A percentile compares a stretch with the other conserved stretches of the same genome.
Conservation (phyloP, 2,888 invertebrate species). For the Tuberolachnus salignus region DNA sequence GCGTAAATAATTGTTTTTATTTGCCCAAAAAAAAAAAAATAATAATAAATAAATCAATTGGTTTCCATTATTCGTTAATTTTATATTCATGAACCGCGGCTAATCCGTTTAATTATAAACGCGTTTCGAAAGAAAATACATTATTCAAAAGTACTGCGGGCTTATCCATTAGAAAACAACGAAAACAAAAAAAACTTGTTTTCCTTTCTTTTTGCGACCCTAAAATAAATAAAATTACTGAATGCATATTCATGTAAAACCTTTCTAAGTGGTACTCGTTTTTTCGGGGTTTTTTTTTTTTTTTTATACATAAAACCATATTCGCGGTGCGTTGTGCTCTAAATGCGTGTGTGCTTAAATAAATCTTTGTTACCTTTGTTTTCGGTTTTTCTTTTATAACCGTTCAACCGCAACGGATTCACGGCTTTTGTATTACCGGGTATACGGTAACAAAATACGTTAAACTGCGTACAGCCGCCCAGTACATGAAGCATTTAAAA, state of each 20-base stretch:
- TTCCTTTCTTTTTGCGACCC: background rate
- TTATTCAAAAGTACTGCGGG: background rate
- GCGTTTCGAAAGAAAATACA: background rate
- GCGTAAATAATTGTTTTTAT: no score
- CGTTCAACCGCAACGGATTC: no score
- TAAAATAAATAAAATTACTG: background rate
- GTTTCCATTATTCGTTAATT: background rate
- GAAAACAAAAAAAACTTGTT: background rate
- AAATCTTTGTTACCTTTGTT: no score
- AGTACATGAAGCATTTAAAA: no score
- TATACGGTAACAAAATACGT: no score
- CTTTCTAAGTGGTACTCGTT: background rate
- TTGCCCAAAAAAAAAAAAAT: background rate
- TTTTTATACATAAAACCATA: no score
- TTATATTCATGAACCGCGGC: no score
- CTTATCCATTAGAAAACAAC: background rate
- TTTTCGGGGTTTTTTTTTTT: background rate
- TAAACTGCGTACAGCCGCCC: no score
- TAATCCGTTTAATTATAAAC: background rate
- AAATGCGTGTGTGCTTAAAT: background rate
- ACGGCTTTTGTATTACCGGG: no score
- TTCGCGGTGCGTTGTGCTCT: no score
- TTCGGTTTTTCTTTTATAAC: no score
- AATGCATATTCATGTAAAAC: constrained; percentile 19
- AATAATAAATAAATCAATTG: background rate